Conservation (phyloP, 1,140 invertebrate species). For the Calosoma granatense region DNA sequence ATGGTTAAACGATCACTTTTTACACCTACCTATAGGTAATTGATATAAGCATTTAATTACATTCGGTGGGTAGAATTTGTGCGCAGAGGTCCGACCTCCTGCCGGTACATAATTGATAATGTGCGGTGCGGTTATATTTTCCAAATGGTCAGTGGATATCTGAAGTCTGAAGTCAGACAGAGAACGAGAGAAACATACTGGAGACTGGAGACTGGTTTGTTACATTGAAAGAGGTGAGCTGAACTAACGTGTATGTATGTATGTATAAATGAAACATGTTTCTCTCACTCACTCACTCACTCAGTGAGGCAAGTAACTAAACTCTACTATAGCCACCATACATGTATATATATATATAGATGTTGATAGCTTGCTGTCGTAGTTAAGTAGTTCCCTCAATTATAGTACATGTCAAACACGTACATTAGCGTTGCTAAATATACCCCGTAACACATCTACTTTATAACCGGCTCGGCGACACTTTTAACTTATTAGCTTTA, state of each 20-base stretch:
- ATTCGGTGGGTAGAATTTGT: too few relatives aligned
- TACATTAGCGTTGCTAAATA: constrained; percentile 33
- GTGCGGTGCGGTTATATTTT: neutral
- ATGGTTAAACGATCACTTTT: too few relatives aligned
- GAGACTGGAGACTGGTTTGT: neutral
- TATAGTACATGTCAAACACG: constrained; percentile 32
- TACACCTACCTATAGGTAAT: too few relatives aligned
- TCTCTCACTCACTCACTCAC: neutral
- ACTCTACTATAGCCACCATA: neutral
- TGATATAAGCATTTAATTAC: too few relatives aligned
- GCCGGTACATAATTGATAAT: neutral
- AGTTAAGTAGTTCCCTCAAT: constrained; percentile 29
- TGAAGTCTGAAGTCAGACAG: neutral
- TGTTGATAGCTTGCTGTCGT: constrained; percentile 31
- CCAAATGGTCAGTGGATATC: neutral
- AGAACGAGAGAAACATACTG: neutral
- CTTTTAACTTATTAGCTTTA: constrained; percentile 28
- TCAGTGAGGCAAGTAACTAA: neutral
- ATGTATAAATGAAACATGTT: too few relatives aligned
- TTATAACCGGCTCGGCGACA: constrained; percentile 26
- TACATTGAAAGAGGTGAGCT: too few relatives aligned
- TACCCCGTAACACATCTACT: constrained; percentile 27
- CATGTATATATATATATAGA: constrained; percentile 12
- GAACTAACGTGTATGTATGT: too few relatives aligned
- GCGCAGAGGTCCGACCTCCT: neutral